Percentiles rank a stretch among this genome's conserved stretches.
Conservation (phyloP, 2,113 vertebrate species). For the Gymnarchus niloticus region DNA sequence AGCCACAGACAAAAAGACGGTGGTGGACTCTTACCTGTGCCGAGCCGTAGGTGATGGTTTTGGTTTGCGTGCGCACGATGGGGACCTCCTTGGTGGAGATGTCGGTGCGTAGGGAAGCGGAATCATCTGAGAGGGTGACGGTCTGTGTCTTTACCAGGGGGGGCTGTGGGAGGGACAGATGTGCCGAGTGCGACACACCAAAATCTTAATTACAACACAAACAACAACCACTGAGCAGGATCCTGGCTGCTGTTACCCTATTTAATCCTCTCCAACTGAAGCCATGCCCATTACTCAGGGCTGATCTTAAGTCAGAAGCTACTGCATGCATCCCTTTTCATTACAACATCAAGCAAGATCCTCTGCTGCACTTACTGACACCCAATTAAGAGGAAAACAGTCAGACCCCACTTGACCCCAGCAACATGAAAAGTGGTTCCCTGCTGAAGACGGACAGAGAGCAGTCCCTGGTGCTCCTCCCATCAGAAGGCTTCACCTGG, state of each 20-base stretch:
- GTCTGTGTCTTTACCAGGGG: constrained; percentile 91
- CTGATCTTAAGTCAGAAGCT: not conserved
- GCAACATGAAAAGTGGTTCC: not conserved
- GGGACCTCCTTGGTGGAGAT: constrained; percentile 88
- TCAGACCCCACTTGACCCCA: not conserved
- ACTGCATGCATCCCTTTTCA: not conserved
- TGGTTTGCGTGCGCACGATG: constrained; percentile 80
- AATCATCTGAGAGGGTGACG: constrained; percentile 81
- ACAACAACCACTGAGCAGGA: too few species aligned
- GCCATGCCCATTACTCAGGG: too few species aligned
- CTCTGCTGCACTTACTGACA: constrained; percentile 29
- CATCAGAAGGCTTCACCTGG: not conserved
- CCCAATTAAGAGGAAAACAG: constrained; percentile 21
- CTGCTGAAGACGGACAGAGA: not conserved
- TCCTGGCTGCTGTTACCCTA: too few species aligned
- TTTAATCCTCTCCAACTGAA: not conserved
- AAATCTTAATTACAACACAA: not conserved
- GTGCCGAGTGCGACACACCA: constrained; percentile 37
- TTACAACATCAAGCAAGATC: not conserved
- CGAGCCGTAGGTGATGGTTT: constrained; percentile 87
- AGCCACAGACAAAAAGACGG: constrained; percentile 12
- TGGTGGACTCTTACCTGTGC: constrained; percentile 72
- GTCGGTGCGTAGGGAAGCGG: constrained; percentile 69
- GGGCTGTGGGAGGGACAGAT: constrained; percentile 69
- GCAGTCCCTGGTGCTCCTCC: not conserved